Percentiles rank a stretch among this genome's conserved stretches.
Conservation (phyloP, 2,888 invertebrate genomes). For the Rhogogaster chlorosoma region DNA sequence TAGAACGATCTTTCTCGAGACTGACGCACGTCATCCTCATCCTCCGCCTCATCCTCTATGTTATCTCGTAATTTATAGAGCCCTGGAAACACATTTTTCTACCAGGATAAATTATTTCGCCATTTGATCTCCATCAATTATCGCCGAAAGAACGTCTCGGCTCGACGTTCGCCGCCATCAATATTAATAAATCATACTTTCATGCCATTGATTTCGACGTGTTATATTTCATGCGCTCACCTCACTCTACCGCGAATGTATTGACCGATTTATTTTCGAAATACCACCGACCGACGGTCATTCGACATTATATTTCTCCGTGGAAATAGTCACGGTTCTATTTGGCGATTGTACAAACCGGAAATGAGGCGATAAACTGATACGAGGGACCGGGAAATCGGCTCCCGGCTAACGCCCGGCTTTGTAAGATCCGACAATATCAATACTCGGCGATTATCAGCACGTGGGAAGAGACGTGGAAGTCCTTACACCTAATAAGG, state of each 20-base stretch:
- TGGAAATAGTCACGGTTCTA: too few relatives aligned
- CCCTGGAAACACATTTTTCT: conserved; percentile 22
- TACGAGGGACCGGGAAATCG: neutral
- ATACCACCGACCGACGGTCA: neutral
- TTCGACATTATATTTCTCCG: too few relatives aligned
- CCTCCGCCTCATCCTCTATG: neutral
- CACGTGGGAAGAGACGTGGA: conserved; percentile 35
- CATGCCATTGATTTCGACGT: conserved; percentile 50
- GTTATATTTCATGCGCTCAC: conserved; percentile 51
- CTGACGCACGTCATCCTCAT: neutral
- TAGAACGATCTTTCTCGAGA: neutral
- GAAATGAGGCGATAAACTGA: neutral
- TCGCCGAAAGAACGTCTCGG: conserved; percentile 48
- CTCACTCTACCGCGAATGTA: conserved; percentile 17
- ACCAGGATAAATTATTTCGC: conserved; percentile 47
- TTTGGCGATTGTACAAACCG: neutral
- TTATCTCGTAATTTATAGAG: conserved; percentile 25
- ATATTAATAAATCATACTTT: conserved; percentile 51
- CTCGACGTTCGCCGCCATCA: conserved; percentile 45
- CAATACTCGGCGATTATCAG: conserved; percentile 24
- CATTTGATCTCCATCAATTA: conserved; percentile 50
- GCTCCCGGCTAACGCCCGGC: neutral
- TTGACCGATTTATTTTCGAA: conserved; percentile 24
- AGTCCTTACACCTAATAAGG: conserved; percentile 43
- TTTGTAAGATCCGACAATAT: neutral